Percentiles rank a stretch among this genome's conserved stretches.
phyloP scores from a whole-genome alignment of 2,797 vertebrate species.

The Staurois parvus region DNA sequence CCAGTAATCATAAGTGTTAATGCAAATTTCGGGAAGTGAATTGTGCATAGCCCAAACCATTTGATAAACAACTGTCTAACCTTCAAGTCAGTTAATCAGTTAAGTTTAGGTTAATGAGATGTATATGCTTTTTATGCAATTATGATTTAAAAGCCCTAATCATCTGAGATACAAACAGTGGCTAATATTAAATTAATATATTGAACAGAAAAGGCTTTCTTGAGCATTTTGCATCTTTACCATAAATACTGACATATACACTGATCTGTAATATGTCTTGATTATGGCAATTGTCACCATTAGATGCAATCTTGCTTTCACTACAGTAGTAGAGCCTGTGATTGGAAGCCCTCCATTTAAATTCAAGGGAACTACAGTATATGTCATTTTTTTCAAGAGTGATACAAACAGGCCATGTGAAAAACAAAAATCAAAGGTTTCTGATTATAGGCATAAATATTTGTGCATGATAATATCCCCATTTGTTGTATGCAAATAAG shows the following conservation, averaged over 20 bases:
- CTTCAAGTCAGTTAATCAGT: neutral
- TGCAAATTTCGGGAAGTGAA: no score
- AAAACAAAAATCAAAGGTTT: slow-evolving; percentile 40
- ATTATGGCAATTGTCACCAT: slow-evolving; percentile 11
- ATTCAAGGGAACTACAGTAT: slow-evolving; percentile 18
- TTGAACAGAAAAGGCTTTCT: neutral
- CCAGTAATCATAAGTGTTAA: no score
- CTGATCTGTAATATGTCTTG: neutral
- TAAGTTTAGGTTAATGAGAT: neutral
- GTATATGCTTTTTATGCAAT: neutral
- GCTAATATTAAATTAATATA: neutral
- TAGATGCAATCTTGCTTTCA: slow-evolving; percentile 35
- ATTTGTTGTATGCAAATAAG: neutral
- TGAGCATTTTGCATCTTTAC: neutral
- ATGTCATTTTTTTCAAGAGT: slow-evolving; percentile 17
- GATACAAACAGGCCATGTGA: slow-evolving; percentile 34
- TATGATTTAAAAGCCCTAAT: neutral
- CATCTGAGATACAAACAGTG: neutral
- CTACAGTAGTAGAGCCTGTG: neutral
- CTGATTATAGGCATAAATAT: slow-evolving; percentile 52
- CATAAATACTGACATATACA: neutral
- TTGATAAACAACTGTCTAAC: neutral
- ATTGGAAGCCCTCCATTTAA: slow-evolving; percentile 42
- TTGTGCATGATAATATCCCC: slow-evolving; percentile 23
- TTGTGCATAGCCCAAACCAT: no score